Evolutionary conservation across 2,888 invertebrate species (phyloP).

Genomic region (Noctuana brunneofusca): DNA sequence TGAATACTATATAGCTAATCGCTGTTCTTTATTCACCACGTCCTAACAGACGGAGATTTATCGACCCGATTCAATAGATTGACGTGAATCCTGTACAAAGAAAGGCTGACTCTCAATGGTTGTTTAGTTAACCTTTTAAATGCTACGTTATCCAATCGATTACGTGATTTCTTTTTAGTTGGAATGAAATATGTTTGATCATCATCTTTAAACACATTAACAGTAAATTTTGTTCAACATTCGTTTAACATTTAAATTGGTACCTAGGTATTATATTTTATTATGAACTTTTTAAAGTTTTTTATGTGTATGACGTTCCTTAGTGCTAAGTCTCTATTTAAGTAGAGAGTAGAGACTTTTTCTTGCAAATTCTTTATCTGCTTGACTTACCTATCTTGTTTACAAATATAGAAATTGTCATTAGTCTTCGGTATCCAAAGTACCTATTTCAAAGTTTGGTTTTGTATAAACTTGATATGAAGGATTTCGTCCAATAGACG

Average conservation of each 20-base stretch:
- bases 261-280: too few species aligned
- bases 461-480: neutral
- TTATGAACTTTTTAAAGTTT: too few species aligned
- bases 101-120: conserved; percentile 24
- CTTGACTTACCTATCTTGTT: too few species aligned
- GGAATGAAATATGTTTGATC: conserved; percentile 4
- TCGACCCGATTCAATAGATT: conserved; percentile 16
- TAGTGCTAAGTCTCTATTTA: too few species aligned
- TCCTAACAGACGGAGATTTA: conserved; percentile 24
- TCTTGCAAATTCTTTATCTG: too few species aligned
- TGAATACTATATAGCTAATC: conserved; percentile 19
- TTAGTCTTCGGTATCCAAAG: too few species aligned
- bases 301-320: too few species aligned
- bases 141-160: conserved; percentile 27
- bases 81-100: conserved; percentile 17
- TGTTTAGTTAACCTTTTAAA: conserved; percentile 33
- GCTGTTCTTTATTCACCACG: conserved; percentile 7
- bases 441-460: neutral
- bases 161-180: conserved; percentile 9
- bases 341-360: too few species aligned
- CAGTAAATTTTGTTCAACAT: too few species aligned
- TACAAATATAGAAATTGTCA: too few species aligned
- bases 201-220: neutral
- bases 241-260: too few species aligned
- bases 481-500: neutral